A percentile compares a stretch with the other conserved stretches of the same genome.
Conservation (phyloP, 2,797 vertebrate species). For the Eulemur mongoz region DNA sequence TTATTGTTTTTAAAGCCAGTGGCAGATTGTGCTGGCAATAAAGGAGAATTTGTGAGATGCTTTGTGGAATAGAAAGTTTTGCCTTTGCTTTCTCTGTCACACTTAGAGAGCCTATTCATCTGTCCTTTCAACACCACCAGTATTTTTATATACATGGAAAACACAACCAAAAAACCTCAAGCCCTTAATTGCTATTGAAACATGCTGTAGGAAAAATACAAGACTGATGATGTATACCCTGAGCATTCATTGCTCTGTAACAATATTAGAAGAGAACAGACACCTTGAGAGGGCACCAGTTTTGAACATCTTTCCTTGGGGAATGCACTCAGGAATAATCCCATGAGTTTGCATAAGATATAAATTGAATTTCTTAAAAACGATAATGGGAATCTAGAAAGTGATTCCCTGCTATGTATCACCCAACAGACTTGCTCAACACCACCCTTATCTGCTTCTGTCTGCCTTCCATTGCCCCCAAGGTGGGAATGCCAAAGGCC, state of each 20-base stretch:
- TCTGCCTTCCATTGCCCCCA: not conserved
- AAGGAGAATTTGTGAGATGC: constrained; percentile 71
- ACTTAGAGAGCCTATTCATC: constrained; percentile 78
- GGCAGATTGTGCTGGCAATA: constrained; percentile 82
- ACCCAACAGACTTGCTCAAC: not conserved
- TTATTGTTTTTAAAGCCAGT: constrained; percentile 80
- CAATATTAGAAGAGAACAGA: constrained; percentile 35
- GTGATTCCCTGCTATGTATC: not conserved
- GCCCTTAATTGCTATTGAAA: constrained; percentile 69
- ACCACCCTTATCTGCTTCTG: not conserved
- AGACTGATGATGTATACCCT: not conserved
- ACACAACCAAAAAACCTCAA: constrained; percentile 46
- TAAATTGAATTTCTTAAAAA: constrained; percentile 33
- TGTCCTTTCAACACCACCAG: constrained; percentile 70
- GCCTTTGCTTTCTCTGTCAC: constrained; percentile 76
- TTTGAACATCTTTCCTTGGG: constrained; percentile 42
- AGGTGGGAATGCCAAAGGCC: not conserved
- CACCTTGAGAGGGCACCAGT: not conserved
- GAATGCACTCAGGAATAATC: not conserved
- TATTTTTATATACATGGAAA: constrained; percentile 79
- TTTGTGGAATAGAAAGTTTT: constrained; percentile 82
- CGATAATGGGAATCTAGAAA: not conserved
- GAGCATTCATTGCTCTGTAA: not conserved
- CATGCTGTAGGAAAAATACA: constrained; percentile 70
- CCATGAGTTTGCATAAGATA: not conserved